Percentiles rank a stretch among this genome's conserved stretches.
Conservation (phyloP, 1,140 invertebrate species). For the Goniozus legneri region DNA sequence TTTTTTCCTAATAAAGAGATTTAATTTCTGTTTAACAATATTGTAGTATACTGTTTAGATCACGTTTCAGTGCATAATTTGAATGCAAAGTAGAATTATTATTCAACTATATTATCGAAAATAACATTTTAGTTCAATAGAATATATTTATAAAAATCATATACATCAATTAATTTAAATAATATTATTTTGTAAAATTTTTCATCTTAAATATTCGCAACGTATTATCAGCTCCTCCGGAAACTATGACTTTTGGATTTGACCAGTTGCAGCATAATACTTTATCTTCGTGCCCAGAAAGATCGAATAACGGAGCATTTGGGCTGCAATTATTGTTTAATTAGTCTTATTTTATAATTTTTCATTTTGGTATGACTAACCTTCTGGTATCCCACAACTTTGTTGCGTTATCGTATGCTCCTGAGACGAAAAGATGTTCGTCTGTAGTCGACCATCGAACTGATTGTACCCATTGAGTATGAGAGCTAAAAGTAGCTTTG, state of each 20-base stretch:
- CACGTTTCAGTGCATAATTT: too few species aligned
- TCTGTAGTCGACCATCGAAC: slow-evolving; percentile 86
- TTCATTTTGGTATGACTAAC: slow-evolving; percentile 42
- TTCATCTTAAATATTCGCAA: slow-evolving; percentile 90
- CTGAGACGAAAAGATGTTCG: slow-evolving; percentile 88
- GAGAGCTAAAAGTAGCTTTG: slow-evolving; percentile 84
- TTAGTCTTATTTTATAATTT: slow-evolving; percentile 10
- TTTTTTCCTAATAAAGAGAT: too few species aligned
- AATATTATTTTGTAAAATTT: too few species aligned
- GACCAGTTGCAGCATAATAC: slow-evolving; percentile 93
- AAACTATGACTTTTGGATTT: slow-evolving; percentile 79
- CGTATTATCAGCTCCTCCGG: slow-evolving; percentile 91
- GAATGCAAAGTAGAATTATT: too few species aligned
- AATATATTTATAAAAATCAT: too few species aligned
- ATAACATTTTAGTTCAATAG: too few species aligned
- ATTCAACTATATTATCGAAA: too few species aligned
- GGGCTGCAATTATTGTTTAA: slow-evolving; percentile 74
- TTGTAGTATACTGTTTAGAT: too few species aligned
- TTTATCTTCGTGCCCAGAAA: slow-evolving; percentile 92
- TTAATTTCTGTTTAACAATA: too few species aligned
- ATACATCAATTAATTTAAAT: too few species aligned
- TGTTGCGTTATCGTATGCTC: slow-evolving; percentile 84
- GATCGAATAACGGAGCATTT: slow-evolving; percentile 87
- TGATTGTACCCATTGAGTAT: slow-evolving; percentile 86
- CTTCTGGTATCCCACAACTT: slow-evolving; percentile 96